Percentiles rank a stretch among this genome's conserved stretches.
Evolutionary conservation across 2,113 vertebrate species (phyloP).

Genomic region (Gymnogyps californianus): DNA sequence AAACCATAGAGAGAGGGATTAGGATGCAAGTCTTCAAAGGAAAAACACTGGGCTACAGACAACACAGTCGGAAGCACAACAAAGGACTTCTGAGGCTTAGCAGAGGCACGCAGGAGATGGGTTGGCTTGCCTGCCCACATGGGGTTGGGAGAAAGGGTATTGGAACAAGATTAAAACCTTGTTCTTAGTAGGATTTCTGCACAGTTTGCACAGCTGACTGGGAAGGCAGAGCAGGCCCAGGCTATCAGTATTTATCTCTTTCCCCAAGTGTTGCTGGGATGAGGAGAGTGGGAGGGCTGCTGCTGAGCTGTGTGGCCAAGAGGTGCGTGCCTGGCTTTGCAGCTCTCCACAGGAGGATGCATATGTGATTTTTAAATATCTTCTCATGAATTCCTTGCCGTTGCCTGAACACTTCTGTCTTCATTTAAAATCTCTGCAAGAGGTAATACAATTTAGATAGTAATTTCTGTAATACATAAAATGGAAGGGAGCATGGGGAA

Average conservation of each 20-base stretch:
- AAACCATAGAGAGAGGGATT: not conserved
- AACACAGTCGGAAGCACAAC: constrained; percentile 11
- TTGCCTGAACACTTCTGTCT: not conserved
- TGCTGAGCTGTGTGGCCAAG: not conserved
- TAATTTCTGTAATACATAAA: not conserved
- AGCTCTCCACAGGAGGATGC: not conserved
- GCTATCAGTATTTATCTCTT: not conserved
- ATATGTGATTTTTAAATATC: not conserved
- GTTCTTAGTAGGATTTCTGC: not conserved
- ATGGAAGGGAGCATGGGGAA: not conserved
- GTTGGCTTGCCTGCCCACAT: constrained; percentile 1
- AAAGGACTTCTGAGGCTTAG: constrained; percentile 51
- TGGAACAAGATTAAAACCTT: constrained; percentile 59
- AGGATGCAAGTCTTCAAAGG: constrained; percentile 43
- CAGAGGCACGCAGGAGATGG: constrained; percentile 26
- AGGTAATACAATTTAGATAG: not conserved
- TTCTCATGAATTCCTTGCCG: not conserved
- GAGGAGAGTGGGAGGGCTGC: not conserved
- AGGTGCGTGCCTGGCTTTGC: not conserved
- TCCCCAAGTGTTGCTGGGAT: not conserved
- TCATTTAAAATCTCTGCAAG: not conserved
- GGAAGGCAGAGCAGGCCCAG: not conserved
- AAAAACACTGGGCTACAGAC: not conserved
- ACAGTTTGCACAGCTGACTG: constrained; percentile 13
- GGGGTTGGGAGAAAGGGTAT: not conserved